Conservation (phyloP, 2,888 invertebrate genomes). For the Agrotis puta region DNA sequence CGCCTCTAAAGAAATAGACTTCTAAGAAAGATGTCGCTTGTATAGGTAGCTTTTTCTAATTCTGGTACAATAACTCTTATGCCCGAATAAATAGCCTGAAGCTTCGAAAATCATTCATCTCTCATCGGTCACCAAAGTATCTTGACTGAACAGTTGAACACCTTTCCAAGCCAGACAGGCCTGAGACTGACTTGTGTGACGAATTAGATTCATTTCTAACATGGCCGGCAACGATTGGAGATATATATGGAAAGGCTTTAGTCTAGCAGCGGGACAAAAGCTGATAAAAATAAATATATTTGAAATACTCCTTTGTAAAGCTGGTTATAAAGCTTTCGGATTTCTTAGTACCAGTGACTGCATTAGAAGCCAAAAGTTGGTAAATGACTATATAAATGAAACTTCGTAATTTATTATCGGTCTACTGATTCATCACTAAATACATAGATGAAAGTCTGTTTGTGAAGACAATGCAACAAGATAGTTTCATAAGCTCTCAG, state of each 20-base stretch:
- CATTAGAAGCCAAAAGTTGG: too few species aligned
- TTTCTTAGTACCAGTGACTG: background rate
- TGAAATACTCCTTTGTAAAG: background rate
- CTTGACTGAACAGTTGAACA: too few species aligned
- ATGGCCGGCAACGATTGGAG: too few species aligned
- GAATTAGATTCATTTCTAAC: too few species aligned
- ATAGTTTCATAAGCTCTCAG: slow-evolving; percentile 6
- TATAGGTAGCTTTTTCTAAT: background rate
- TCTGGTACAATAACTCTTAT: background rate
- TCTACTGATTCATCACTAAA: background rate
- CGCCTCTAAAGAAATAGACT: background rate
- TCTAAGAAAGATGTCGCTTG: background rate
- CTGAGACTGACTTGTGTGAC: too few species aligned
- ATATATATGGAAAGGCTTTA: too few species aligned
- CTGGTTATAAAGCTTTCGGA: background rate
- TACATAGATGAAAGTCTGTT: slow-evolving; percentile 3
- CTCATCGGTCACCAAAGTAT: background rate
- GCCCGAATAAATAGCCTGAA: background rate
- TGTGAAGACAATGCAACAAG: slow-evolving; percentile 13
- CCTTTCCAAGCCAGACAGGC: too few species aligned
- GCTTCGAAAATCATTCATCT: background rate
- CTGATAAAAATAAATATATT: too few species aligned
- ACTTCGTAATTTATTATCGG: too few species aligned
- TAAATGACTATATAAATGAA: too few species aligned
- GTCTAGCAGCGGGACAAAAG: too few species aligned